A percentile compares a stretch with the other conserved stretches of the same genome.
Conservation (phyloP, 2,113 vertebrate species). For the Cinclus mexicanus region DNA sequence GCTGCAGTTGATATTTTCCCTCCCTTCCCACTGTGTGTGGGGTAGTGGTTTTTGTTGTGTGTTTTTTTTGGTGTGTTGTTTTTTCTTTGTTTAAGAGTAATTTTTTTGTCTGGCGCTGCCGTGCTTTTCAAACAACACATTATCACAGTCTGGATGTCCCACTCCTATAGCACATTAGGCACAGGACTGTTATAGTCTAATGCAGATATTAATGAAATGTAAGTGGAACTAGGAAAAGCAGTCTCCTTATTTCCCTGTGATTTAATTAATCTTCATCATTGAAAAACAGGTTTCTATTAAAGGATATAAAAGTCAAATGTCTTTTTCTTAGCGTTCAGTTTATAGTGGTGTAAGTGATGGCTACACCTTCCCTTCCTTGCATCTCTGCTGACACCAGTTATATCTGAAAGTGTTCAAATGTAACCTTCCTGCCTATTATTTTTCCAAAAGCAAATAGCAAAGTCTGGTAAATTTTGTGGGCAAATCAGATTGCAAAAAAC, state of each 20-base stretch:
- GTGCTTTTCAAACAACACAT: neutral
- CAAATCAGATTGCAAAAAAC: neutral
- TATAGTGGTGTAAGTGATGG: neutral
- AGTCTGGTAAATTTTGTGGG: neutral
- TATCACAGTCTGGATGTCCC: neutral
- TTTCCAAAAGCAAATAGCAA: neutral
- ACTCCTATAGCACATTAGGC: neutral
- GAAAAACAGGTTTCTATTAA: neutral
- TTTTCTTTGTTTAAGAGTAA: neutral
- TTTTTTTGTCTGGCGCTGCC: neutral
- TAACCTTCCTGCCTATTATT: neutral
- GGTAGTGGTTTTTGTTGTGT: neutral
- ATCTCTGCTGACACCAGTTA: neutral
- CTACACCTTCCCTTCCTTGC: neutral
- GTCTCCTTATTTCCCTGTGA: neutral
- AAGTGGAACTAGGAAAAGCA: neutral
- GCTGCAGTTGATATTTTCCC: neutral
- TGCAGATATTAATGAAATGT: neutral
- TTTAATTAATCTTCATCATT: neutral
- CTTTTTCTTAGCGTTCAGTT: neutral
- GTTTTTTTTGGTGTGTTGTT: neutral
- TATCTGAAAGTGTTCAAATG: neutral
- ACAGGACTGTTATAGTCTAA: neutral
- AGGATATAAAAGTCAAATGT: neutral
- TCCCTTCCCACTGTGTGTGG: neutral